Evolutionary conservation across 1,140 invertebrate genomes (phyloP).

Genomic region (Heliothis subflexa): DNA sequence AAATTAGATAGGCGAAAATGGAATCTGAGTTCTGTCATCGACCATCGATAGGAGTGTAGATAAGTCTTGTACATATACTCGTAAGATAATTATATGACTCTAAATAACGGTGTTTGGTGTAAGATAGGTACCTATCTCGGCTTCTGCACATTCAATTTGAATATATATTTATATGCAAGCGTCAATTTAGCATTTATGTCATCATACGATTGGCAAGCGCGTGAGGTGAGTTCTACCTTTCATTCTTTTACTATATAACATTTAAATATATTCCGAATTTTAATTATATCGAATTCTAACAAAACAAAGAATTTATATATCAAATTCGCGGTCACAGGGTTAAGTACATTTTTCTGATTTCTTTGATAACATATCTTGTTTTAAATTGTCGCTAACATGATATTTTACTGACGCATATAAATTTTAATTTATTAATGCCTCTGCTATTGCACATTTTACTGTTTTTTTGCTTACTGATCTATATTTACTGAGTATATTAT

Average conservation of each 20-base stretch:
- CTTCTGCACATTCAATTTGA: constrained; percentile 77
- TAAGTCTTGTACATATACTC: constrained; percentile 81
- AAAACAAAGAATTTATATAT: not conserved
- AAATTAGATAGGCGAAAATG: constrained; percentile 81
- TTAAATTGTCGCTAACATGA: not conserved
- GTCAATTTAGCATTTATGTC: constrained; percentile 79
- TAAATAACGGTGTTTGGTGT: constrained; percentile 84
- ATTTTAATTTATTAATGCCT: too few species aligned
- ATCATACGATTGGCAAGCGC: constrained; percentile 66
- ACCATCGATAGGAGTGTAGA: constrained; percentile 77
- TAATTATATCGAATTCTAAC: not conserved
- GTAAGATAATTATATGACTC: constrained; percentile 74
- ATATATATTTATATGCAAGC: constrained; percentile 85
- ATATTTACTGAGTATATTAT: too few species aligned
- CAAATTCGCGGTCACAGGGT: constrained; percentile 28
- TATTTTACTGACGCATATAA: not conserved
- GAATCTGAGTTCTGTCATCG: constrained; percentile 78
- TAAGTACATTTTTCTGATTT: constrained; percentile 13
- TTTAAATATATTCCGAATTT: constrained; percentile 8
- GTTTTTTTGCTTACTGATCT: too few species aligned
- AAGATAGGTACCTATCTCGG: constrained; percentile 82
- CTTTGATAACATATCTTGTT: not conserved
- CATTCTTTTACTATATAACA: constrained; percentile 6
- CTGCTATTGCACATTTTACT: too few species aligned
- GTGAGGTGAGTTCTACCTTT: constrained; percentile 46